These are phyloP conservation scores for Limnephilus auricula DNA, from an alignment of 2,888 invertebrate species.

Conservation along the genomic window DNA sequence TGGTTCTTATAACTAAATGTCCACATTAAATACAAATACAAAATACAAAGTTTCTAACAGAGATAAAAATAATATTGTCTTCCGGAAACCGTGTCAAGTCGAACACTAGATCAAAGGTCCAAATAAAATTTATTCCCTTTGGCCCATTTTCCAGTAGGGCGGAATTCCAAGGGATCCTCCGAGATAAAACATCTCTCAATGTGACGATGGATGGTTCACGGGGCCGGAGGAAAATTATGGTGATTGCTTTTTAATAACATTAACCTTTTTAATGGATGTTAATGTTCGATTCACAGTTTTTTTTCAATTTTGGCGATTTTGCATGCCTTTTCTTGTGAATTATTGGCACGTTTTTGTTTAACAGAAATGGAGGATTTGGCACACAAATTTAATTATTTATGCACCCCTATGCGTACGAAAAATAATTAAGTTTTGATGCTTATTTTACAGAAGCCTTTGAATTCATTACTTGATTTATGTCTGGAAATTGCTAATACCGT, in stretches of 20 bases:
- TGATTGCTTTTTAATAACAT: not conserved
- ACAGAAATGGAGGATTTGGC: not conserved
- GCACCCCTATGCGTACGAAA: not conserved
- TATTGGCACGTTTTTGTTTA: no score
- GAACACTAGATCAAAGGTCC: not conserved
- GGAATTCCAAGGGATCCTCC: not conserved
- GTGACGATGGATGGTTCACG: not conserved
- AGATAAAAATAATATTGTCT: not conserved
- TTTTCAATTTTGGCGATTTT: not conserved
- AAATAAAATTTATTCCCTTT: not conserved
- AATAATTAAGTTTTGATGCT: not conserved
- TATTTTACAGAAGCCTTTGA: not conserved
- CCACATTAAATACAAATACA: no score
- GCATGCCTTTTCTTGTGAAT: not conserved
- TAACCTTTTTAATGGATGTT: not conserved
- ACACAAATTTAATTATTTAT: not conserved
- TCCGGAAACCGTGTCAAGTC: not conserved
- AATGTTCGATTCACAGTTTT: not conserved
- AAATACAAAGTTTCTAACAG: no score
- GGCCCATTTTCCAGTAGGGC: not conserved
- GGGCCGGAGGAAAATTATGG: not conserved
- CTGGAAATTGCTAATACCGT: not conserved
- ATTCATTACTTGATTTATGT: not conserved
- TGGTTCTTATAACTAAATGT: not conserved
- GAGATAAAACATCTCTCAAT: not conserved